Evolutionary conservation across 1,140 invertebrate species (phyloP).

Genomic region (Spodoptera frugiperda): DNA sequence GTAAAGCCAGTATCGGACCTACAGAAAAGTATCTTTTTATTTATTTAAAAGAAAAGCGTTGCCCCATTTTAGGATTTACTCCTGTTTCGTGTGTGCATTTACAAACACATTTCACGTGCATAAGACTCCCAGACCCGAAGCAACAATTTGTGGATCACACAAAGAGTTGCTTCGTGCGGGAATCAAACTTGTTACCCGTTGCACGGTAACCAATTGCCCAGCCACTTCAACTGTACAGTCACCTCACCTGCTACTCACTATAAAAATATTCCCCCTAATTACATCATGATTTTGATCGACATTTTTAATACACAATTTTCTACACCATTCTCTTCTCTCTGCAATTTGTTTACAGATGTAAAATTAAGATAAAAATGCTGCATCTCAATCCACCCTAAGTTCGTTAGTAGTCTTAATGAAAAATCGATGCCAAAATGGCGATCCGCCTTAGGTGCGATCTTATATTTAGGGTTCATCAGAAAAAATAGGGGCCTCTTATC

Average conservation of each 20-base stretch:
- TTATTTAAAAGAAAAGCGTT: too few relatives aligned
- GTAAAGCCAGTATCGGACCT: too few relatives aligned
- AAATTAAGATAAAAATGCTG: conserved; percentile 46
- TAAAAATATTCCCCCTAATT: neutral
- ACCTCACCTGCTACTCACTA: neutral
- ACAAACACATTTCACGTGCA: too few relatives aligned
- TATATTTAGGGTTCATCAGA: conserved; percentile 35
- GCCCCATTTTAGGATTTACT: too few relatives aligned
- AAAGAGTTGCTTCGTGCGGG: too few relatives aligned
- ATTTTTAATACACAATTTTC: neutral
- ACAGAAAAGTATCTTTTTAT: too few relatives aligned
- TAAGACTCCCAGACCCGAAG: too few relatives aligned
- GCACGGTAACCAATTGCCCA: too few relatives aligned
- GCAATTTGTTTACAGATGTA: conserved; percentile 36
- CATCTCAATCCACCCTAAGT: conserved; percentile 47
- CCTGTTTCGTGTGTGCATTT: too few relatives aligned
- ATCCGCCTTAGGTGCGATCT: conserved; percentile 38
- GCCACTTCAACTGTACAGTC: too few relatives aligned
- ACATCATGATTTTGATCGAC: neutral
- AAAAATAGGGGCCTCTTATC: conserved; percentile 15
- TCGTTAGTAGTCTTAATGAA: conserved; percentile 49
- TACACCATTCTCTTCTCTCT: neutral
- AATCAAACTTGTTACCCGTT: too few relatives aligned
- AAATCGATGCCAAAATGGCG: conserved; percentile 47
- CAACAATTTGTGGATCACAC: too few relatives aligned